Conservation (phyloP, 2,113 vertebrate genomes). For the Carassius carassius region DNA sequence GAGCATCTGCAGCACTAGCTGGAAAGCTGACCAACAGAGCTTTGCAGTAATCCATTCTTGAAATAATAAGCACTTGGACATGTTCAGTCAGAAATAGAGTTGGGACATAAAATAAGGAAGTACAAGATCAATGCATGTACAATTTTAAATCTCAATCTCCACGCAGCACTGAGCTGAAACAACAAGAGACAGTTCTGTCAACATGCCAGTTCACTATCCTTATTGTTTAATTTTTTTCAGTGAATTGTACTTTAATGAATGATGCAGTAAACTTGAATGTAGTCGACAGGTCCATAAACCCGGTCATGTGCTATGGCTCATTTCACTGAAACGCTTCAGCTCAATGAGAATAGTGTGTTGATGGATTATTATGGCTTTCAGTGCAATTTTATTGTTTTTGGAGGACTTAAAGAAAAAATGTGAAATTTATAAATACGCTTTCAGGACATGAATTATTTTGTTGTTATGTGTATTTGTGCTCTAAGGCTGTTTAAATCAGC, state of each 20-base stretch:
- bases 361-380: not conserved
- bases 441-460: not conserved
- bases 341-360: not conserved
- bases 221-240: not conserved
- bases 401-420: not conserved
- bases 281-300: not conserved
- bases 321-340: not conserved
- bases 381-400: not conserved
- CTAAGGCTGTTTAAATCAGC: not conserved
- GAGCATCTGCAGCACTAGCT: not conserved
- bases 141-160: not conserved
- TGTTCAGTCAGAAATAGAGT: not conserved
- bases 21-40: not conserved
- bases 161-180: not conserved
- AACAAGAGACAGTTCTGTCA: not conserved
- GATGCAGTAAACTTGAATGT: not conserved
- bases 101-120: not conserved
- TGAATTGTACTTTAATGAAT: not conserved
- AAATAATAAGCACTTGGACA: not conserved
- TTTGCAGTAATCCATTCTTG: not conserved
- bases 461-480: not conserved
- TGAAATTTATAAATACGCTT: not conserved
- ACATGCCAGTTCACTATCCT: not conserved
- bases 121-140: not conserved
- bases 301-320: not conserved